Base-by-base conservation (phyloP, 2,888 invertebrate species). In the Caenorhabditis drosophilae region DNA sequence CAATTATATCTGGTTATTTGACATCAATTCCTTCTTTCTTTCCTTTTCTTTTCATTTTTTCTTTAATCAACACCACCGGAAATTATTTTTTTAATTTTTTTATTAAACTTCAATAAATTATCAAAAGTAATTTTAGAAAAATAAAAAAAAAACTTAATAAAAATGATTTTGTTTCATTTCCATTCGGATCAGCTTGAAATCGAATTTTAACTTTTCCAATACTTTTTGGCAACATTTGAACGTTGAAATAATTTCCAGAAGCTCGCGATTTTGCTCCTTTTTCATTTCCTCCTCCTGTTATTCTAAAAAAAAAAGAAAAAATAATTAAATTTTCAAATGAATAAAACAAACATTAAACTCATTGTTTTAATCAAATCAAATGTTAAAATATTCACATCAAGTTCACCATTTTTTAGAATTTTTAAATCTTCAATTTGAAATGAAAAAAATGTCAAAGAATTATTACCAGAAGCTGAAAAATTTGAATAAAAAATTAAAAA, bases 231-330 rank as follows among this genome's bases (percentile, higher is more conserved):
- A n/a, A n/a, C 61, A 61, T 61, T 22, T 46, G 51, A 16, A 61
- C 51, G 31, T 61, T 61, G 22, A 61, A 20, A 15, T 42, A 51
- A 4, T 46, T 36, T n/a, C 61, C 61, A n/a, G 34, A 36, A 2
- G 61, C 61, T n/a, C 47, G 40, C 1, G 61, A 61, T 35, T 48
- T 25, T 4, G 51, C 47, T 27, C 61, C 61, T 16, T 46, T 41
- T 23, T 61, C 51, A 16, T 61, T 42, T n/a, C n/a, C n/a, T n/a
- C n/a, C n/a, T 11, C 61, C 61, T n/a, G 55, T 56, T 36, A 61
- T 56, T 47, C 61, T 61, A 47, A 40, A 55, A 42, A 12, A 31
- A 12, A 31, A 31, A 6, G 12, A n/a, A n/a, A n/a, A n/a, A n/a
- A 31, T 31, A 31, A 31, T 31, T 12, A 31, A 31, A 31, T 31